A percentile compares a stretch with the other conserved stretches of the same genome.
Conservation (phyloP, 2,797 vertebrate genomes). For the Cirrhinus mrigala region DNA sequence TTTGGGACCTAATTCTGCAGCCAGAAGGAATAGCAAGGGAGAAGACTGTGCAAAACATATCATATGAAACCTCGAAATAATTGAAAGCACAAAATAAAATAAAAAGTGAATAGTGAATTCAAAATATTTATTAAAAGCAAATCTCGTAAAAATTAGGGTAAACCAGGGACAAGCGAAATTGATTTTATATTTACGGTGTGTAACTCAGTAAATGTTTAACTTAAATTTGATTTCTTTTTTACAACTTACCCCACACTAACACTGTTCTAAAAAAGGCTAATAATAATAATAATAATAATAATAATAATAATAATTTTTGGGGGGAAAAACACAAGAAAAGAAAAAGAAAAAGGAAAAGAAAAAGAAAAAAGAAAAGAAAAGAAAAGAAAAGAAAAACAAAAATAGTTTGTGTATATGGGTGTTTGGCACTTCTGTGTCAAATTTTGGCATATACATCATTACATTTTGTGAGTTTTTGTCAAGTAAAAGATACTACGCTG, state of each 20-base stretch:
- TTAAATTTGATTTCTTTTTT: no score
- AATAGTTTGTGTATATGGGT: no score
- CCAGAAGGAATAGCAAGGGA: neutral
- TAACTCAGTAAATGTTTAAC: neutral
- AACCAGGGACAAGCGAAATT: neutral
- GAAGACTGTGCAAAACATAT: neutral
- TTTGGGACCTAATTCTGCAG: neutral
- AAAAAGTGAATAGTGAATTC: neutral
- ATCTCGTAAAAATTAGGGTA: neutral
- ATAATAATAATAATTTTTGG: no score
- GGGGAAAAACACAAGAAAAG: no score
- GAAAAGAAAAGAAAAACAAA: no score
- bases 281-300: no score
- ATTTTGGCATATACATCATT: no score
- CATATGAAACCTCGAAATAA: neutral
- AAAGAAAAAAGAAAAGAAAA: no score
- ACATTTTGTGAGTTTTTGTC: no score
- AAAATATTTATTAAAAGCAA: neutral
- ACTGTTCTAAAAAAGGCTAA: neutral
- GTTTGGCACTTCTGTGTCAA: no score
- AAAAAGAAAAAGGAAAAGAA: no score
- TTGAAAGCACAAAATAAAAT: neutral
- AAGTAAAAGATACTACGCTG: no score
- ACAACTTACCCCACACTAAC: neutral
- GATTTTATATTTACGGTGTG: neutral